Conservation (phyloP, 2,113 vertebrate species). For the Channa maculata region DNA sequence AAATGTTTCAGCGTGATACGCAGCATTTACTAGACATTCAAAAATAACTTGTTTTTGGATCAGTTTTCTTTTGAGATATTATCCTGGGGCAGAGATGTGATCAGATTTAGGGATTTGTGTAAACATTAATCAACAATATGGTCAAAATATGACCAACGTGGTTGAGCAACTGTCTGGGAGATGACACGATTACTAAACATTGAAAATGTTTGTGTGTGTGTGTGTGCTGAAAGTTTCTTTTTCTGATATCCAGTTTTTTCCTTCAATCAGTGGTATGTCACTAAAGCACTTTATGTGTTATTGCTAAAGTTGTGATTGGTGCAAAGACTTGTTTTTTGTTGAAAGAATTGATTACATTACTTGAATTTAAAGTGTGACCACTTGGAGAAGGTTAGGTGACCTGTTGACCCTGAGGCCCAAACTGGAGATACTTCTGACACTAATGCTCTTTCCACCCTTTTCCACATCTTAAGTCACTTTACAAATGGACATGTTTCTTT, state of each 20-base stretch:
- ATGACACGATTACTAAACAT: not conserved
- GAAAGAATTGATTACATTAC: constrained; percentile 9
- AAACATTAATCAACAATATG: not conserved
- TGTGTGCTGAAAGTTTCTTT: not conserved
- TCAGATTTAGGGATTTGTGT: not conserved
- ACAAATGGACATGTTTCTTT: constrained; percentile 13
- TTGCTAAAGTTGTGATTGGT: constrained; percentile 13
- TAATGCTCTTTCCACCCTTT: not conserved
- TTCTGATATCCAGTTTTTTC: not conserved
- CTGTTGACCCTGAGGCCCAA: constrained; percentile 49
- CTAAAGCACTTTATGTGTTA: not conserved
- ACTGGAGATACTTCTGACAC: constrained; percentile 3
- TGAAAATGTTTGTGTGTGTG: not conserved
- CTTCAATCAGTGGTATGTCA: not conserved
- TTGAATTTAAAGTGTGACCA: constrained; percentile 17
- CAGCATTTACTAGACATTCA: not conserved
- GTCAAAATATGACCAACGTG: not conserved
- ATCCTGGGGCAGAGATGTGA: not conserved
- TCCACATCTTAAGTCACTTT: not conserved
- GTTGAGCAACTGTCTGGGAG: not conserved
- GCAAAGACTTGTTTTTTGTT: constrained; percentile 10
- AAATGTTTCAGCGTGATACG: not conserved
- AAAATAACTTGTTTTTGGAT: not conserved
- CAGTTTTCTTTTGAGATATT: not conserved
- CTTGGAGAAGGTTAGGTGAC: constrained; percentile 54